Evolutionary conservation across 2,113 vertebrate genomes (phyloP).

Genomic region (Elachura formosa): DNA sequence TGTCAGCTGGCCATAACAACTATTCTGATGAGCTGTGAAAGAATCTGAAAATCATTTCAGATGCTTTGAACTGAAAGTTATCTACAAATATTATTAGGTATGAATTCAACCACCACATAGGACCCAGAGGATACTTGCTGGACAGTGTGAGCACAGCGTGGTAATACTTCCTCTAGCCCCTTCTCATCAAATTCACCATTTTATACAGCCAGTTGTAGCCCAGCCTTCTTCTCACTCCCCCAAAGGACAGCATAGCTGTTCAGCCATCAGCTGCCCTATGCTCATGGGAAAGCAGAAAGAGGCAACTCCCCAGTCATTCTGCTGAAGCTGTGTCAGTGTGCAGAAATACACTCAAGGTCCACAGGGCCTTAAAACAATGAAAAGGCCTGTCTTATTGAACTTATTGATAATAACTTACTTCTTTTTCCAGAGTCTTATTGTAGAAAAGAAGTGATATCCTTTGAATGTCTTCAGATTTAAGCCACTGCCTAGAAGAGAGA

Average conservation of each 20-base stretch:
- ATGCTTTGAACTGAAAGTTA: not conserved
- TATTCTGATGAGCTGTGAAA: not conserved
- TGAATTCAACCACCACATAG: not conserved
- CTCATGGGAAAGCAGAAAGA: not conserved
- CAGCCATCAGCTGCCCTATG: not conserved
- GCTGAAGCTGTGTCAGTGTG: not conserved
- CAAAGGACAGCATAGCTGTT: not conserved
- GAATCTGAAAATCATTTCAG: not conserved
- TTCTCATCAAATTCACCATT: not conserved
- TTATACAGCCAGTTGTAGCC: not conserved
- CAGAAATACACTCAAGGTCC: not conserved
- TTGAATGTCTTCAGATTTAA: constrained; percentile 97
- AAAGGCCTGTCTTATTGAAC: not conserved
- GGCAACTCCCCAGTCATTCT: not conserved
- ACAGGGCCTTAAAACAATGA: not conserved
- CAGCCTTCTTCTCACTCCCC: not conserved
- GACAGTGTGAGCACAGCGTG: not conserved
- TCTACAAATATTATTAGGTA: not conserved
- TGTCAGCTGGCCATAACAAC: not conserved
- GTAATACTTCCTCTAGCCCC: not conserved
- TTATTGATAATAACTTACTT: constrained; percentile 76
- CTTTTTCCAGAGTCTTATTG: constrained; percentile 91
- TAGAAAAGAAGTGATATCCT: constrained; percentile 97
- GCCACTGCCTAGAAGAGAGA: constrained; percentile 86
- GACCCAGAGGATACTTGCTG: not conserved